Evolutionary conservation across 2,797 vertebrate species (phyloP), one percentile per base, ranked within the genome.

Genomic region (Hippoglossus hippoglossus): DNA sequence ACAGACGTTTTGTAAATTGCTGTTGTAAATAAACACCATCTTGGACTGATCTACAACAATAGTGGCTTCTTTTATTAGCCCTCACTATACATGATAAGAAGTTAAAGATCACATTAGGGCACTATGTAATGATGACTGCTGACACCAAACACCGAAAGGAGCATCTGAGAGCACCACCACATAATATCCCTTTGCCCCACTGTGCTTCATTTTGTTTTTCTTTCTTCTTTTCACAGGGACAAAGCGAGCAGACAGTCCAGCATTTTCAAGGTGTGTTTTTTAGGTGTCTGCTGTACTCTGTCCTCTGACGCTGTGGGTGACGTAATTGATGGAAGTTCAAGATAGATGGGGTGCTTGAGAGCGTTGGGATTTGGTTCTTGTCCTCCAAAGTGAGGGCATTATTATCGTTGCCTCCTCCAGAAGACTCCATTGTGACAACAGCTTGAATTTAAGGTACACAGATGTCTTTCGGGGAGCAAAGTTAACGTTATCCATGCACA

Each of bases 101-200:
- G 6, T 22, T 44, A 31, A 64, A 51, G 9, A 63, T 77, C 53
- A 63, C 24, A 47, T 62, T 9, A 63, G 36, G 36, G 39, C 36
- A 13, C 36, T 39, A 13, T 39, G 12, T 12, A 12, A 31, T 15
- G 6, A 64, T 52, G 31, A 60, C 66, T 31, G 34, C 46, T 2
- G 6, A 49, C 12, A 31, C 12, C 24, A 47, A 57, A 21, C 19
- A 69, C 34, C 36, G 44, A 46, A 13, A 31, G 28, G 50, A 64
- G 46, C 18, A 47, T 34, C 47, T 58, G 39, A 58, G 26, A 66
- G 25, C 65, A 55, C 36, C 22, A 74, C 65, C 67, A 63, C 67
- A 59, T 77, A 67, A 15, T 19, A 19, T 44, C 41, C 1, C 41
- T 82, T 75, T 69, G 94, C 94, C 94, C 94, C 85, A 86, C 93